phyloP scores from a whole-genome alignment of 1,140 invertebrate genomes.

The Caenorhabditis inopinata region DNA sequence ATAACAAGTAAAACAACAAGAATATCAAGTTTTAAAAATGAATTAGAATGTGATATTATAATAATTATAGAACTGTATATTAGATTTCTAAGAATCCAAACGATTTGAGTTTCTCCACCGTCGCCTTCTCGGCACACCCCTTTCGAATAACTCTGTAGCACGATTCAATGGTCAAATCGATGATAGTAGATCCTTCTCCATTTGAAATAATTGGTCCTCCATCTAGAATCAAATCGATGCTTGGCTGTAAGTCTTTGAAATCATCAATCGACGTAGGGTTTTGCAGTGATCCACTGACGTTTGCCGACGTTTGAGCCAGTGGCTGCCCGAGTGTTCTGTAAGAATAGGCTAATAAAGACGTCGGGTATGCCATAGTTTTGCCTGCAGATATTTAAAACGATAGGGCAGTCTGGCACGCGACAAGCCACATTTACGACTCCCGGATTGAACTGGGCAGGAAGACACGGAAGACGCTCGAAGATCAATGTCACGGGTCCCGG shows the following conservation, averaged over 20 bases:
- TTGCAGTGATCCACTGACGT: constrained; percentile 41
- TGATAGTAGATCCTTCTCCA: constrained; percentile 41
- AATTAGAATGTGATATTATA: too few relatives aligned
- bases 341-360: too few relatives aligned
- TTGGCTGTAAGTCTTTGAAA: constrained; percentile 35
- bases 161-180: constrained; percentile 43
- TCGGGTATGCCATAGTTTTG: too few relatives aligned
- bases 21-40: too few relatives aligned
- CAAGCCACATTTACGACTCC: constrained; percentile 40
- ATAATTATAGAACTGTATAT: too few relatives aligned
- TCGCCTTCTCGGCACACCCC: constrained; percentile 34
- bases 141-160: constrained; percentile 41
- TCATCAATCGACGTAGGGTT: constrained; percentile 40
- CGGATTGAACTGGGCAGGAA: constrained; percentile 45
- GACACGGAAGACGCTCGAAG: constrained; percentile 37
- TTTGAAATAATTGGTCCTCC: constrained; percentile 18
- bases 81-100: constrained; percentile 6
- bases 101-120: background rate
- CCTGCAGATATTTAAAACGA: constrained; percentile 44
- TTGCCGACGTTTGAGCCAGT: constrained; percentile 49
- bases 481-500: constrained; percentile 51
- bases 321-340: constrained; percentile 35
- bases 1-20: background rate
- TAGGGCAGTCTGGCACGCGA: constrained; percentile 43
- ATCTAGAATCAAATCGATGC: constrained; percentile 49